Evolutionary conservation across 2,888 invertebrate species (phyloP).

Genomic region (Drosophila barbarae): DNA sequence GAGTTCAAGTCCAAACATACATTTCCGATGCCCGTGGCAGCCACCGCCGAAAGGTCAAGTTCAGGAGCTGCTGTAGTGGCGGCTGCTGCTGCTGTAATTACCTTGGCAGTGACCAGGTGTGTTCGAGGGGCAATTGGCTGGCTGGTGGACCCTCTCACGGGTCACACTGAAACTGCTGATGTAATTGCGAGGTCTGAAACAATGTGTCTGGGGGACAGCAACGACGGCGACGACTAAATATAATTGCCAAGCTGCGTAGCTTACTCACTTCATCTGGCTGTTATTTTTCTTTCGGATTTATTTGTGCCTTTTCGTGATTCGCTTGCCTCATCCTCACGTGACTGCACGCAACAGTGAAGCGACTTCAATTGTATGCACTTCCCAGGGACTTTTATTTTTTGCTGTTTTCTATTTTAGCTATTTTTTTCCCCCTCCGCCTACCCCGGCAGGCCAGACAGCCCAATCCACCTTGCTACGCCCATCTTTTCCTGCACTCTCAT

Average conservation of each 20-base stretch:
- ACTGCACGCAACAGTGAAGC: slow-evolving; percentile 42
- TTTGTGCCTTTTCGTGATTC: slow-evolving; percentile 18
- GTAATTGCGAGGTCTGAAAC: slow-evolving; percentile 42
- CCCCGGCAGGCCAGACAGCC: slow-evolving; percentile 4
- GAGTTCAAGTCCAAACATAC: slow-evolving; percentile 33
- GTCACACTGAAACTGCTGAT: slow-evolving; percentile 44
- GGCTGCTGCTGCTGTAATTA: slow-evolving; percentile 23
- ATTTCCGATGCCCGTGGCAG: slow-evolving; percentile 36
- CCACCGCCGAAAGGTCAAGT: slow-evolving; percentile 42
- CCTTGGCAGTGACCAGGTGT: slow-evolving; percentile 44
- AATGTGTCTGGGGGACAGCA: slow-evolving; percentile 21
- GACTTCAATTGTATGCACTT: slow-evolving; percentile 43
- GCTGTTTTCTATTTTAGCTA: slow-evolving; percentile 23
- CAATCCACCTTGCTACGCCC: slow-evolving; percentile 31
- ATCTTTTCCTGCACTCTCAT: slow-evolving; percentile 28
- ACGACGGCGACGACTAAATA: slow-evolving; percentile 24
- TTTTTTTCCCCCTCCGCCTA: slow-evolving; percentile 14
- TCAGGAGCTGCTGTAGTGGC: slow-evolving; percentile 31
- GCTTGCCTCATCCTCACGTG: slow-evolving; percentile 38
- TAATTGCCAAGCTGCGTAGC: slow-evolving; percentile 46
- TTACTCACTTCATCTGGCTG: slow-evolving; percentile 29
- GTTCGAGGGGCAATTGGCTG: slow-evolving; percentile 2
- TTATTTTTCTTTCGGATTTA: slow-evolving; percentile 9
- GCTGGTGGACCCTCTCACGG: slow-evolving; percentile 28
- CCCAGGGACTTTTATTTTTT: slow-evolving; percentile 25